Conservation (phyloP, 2,113 vertebrate species). For the Cacatua alba region DNA sequence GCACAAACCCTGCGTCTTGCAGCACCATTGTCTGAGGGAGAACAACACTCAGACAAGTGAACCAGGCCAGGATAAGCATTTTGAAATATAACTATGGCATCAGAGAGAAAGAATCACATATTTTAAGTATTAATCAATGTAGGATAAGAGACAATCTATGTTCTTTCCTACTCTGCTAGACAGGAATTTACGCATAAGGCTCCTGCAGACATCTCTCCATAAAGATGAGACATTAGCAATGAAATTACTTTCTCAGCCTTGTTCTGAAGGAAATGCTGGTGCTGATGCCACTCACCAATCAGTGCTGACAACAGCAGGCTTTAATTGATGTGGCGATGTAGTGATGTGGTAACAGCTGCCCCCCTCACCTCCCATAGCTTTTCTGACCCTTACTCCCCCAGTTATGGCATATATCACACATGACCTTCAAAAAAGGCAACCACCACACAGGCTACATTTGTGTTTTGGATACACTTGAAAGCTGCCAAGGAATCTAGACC, state of each 20-base stretch:
- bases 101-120: neutral
- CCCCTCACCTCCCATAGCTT: neutral
- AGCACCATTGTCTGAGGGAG: neutral
- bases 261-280: neutral
- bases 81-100: neutral
- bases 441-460: neutral
- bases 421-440: neutral
- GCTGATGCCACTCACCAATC: neutral
- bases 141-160: neutral
- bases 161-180: neutral
- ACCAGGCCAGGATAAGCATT: neutral
- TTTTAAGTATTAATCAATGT: neutral
- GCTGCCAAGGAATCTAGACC: constrained; percentile 6
- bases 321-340: neutral
- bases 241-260: neutral
- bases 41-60: neutral
- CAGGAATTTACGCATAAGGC: neutral
- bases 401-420: neutral
- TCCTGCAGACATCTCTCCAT: neutral
- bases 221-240: neutral
- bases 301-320: neutral
- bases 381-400: neutral
- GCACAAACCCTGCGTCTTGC: neutral
- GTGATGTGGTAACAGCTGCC: neutral
- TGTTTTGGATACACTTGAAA: constrained; percentile 22